A percentile compares a stretch with the other conserved stretches of the same genome.
Conservation (phyloP, 2,888 invertebrate genomes). For the Lasioglossum zephyrum region DNA sequence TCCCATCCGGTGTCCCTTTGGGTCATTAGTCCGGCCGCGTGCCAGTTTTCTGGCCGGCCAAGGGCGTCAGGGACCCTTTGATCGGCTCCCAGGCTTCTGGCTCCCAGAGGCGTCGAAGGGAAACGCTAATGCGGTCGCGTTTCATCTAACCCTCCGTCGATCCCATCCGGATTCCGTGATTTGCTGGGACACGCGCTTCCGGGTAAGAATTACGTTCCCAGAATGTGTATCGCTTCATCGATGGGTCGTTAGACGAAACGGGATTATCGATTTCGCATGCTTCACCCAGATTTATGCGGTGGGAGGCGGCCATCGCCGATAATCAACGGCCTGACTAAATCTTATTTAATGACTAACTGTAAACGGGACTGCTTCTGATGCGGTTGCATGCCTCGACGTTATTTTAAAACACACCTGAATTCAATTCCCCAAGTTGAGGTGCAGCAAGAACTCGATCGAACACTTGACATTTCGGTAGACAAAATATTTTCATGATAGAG, state of each 20-base stretch:
- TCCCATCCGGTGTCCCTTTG: constrained; percentile 50
- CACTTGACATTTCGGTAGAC: background rate
- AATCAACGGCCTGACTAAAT: constrained; percentile 2
- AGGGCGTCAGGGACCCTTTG: constrained; percentile 49
- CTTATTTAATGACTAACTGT: constrained; percentile 14
- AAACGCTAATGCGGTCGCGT: constrained; percentile 54
- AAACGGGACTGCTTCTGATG: background rate
- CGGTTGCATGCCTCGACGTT: background rate
- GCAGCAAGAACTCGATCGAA: background rate
- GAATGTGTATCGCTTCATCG: constrained; percentile 35
- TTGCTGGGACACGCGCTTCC: constrained; percentile 47
- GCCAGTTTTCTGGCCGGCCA: constrained; percentile 61
- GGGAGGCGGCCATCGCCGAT: background rate
- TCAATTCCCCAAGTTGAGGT: background rate
- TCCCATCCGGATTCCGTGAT: constrained; percentile 56
- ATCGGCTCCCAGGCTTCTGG: constrained; percentile 34
- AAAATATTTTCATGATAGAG: too few relatives aligned
- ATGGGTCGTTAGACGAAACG: constrained; percentile 5
- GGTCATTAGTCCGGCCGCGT: constrained; percentile 71
- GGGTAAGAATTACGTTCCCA: constrained; percentile 46
- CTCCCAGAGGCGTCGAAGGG: constrained; percentile 63
- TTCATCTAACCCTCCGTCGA: constrained; percentile 50
- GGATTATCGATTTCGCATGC: constrained; percentile 36
- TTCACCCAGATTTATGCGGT: constrained; percentile 21
- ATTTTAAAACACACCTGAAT: background rate